phyloP scores from a whole-genome alignment of 2,888 invertebrate species.

The Chaetogeoica ovagalla region DNA sequence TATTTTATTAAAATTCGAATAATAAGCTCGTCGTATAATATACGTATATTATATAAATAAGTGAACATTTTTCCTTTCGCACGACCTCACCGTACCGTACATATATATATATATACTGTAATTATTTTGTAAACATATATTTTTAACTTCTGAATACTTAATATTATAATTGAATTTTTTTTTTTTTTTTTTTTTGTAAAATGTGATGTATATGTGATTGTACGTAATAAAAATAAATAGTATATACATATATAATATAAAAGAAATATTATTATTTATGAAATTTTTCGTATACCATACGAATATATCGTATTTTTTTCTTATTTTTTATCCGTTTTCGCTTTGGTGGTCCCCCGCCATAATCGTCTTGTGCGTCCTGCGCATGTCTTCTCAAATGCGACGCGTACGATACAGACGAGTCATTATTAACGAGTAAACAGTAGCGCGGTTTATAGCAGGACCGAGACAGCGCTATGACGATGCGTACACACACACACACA shows the following conservation, averaged over 20 bases:
- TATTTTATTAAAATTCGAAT: background rate
- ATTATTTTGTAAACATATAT: conserved; percentile 27
- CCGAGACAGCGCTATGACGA: too few relatives aligned
- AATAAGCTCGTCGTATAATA: conserved; percentile 6
- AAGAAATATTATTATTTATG: too few relatives aligned
- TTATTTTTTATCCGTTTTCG: too few relatives aligned
- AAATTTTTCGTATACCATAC: too few relatives aligned
- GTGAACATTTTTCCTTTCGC: background rate
- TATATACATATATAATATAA: background rate
- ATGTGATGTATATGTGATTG: conserved; percentile 33
- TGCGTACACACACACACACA: too few relatives aligned
- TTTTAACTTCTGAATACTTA: conserved; percentile 1
- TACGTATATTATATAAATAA: background rate
- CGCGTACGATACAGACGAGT: background rate
- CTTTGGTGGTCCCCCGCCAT: too few relatives aligned
- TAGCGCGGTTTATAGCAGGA: conserved; percentile 2
- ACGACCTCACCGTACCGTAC: conserved; percentile 2
- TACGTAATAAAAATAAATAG: conserved; percentile 31
- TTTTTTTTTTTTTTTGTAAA: conserved; percentile 32
- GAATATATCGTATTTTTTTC: too few relatives aligned
- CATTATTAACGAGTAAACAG: conserved; percentile 46
- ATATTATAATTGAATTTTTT: background rate
- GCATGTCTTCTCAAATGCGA: too few relatives aligned
- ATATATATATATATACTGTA: background rate
- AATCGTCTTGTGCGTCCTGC: too few relatives aligned